A percentile compares a stretch with the other conserved stretches of the same genome.
Evolutionary conservation across 1,140 invertebrate species (phyloP).

Genomic region (Acromyrmex echinatior): DNA sequence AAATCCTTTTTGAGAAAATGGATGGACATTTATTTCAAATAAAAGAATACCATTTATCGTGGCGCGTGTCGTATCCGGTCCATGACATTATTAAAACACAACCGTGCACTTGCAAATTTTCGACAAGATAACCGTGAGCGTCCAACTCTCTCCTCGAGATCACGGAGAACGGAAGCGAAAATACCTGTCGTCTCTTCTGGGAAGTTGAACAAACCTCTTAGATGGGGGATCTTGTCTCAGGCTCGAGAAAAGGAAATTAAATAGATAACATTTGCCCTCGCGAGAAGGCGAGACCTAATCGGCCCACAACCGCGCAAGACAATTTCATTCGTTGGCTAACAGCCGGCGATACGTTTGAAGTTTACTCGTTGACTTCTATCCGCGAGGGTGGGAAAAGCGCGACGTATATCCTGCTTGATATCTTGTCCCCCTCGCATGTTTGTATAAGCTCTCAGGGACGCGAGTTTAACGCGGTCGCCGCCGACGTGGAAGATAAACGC

Average conservation of each 20-base stretch:
- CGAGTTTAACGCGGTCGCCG: conserved; percentile 61
- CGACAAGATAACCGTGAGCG: not conserved
- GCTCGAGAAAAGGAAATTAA: conserved; percentile 78
- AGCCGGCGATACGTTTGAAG: conserved; percentile 71
- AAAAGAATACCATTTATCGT: not conserved
- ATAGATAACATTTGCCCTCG: conserved; percentile 80
- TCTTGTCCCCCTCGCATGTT: conserved; percentile 58
- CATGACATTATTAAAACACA: conserved; percentile 15
- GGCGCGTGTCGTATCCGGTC: not conserved
- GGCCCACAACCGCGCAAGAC: conserved; percentile 65
- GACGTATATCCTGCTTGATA: conserved; percentile 66
- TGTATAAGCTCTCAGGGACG: conserved; percentile 60
- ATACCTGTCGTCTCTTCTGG: conserved; percentile 46
- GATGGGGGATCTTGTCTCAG: conserved; percentile 45
- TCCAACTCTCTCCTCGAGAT: conserved; percentile 32
- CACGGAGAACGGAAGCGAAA: conserved; percentile 39
- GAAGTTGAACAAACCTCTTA: conserved; percentile 12
- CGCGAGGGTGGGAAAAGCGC: conserved; percentile 42
- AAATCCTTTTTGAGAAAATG: not conserved
- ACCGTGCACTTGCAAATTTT: conserved; percentile 25
- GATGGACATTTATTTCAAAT: not conserved
- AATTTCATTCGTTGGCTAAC: conserved; percentile 74
- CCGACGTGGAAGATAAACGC: conserved; percentile 57
- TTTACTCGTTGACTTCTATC: conserved; percentile 70
- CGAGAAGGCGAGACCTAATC: conserved; percentile 71